phyloP scores from a whole-genome alignment of 2,113 vertebrate species.

The Halcyon malimbica region DNA sequence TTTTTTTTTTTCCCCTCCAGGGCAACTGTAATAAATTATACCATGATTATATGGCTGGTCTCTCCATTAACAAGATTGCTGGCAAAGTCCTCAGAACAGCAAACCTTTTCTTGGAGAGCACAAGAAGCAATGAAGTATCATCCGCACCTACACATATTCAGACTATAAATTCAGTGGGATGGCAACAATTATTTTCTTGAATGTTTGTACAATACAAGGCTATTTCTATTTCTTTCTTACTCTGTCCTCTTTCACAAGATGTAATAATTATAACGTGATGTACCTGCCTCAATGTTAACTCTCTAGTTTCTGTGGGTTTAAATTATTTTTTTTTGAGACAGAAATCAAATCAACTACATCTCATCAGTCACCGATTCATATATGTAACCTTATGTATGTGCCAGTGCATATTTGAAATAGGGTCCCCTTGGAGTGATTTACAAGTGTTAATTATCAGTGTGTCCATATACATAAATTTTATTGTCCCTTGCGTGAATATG shows the following conservation, averaged over 20 bases:
- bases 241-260: not conserved
- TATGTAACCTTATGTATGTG: not conserved
- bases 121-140: too few relatives aligned
- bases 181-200: not conserved
- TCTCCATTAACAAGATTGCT: not conserved
- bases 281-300: not conserved
- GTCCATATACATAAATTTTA: constrained; percentile 15
- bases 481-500: constrained; percentile 50
- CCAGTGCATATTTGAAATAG: not conserved
- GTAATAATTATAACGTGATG: not conserved
- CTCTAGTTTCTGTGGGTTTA: not conserved
- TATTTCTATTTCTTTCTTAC: not conserved
- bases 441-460: constrained; percentile 27
- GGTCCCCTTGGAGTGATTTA: constrained; percentile 16
- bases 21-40: not conserved
- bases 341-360: not conserved
- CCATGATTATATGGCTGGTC: not conserved
- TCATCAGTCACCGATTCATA: not conserved
- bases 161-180: not conserved
- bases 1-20: not conserved
- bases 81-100: not conserved
- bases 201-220: not conserved
- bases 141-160: not conserved
- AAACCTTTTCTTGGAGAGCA: not conserved
- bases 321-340: not conserved